Conservation (phyloP, 2,888 invertebrate genomes). For the Mellilla xanthometata region DNA sequence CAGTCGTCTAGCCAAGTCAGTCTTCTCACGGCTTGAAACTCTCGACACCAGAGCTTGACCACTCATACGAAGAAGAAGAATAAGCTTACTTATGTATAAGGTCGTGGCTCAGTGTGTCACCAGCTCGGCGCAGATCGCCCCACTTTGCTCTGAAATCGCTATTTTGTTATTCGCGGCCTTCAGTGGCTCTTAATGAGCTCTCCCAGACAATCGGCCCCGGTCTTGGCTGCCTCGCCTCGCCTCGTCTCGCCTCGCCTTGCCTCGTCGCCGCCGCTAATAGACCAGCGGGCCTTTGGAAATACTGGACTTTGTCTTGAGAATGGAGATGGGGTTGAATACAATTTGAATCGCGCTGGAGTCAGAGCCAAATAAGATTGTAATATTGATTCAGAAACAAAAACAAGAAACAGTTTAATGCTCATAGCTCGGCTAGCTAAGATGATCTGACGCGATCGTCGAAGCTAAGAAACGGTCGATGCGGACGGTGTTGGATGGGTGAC, state of each 20-base stretch:
- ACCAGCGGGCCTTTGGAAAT: slow-evolving; percentile 36
- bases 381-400: too few species aligned
- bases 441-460: too few species aligned
- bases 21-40: too few species aligned
- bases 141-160: slow-evolving; percentile 48
- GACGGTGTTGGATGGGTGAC: too few species aligned
- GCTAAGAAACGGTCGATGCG: too few species aligned
- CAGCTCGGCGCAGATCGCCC: slow-evolving; percentile 37
- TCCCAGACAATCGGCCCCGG: slow-evolving; percentile 25
- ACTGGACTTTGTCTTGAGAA: slow-evolving; percentile 20
- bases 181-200: slow-evolving; percentile 62
- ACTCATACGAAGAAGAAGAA: too few species aligned
- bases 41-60: too few species aligned
- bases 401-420: too few species aligned
- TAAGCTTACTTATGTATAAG: too few species aligned
- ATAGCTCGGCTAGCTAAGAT: too few species aligned
- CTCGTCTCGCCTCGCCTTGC: not conserved
- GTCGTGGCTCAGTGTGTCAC: slow-evolving; percentile 41
- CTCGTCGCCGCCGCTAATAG: slow-evolving; percentile 42
- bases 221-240: slow-evolving; percentile 11
- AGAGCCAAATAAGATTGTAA: too few species aligned
- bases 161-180: slow-evolving; percentile 59
- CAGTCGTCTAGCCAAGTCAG: slow-evolving; percentile 26
- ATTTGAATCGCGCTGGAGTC: too few species aligned
- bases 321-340: slow-evolving; percentile 16